phyloP scores from a whole-genome alignment of 2,113 vertebrate genomes.

The Pristiophorus japonicus region DNA sequence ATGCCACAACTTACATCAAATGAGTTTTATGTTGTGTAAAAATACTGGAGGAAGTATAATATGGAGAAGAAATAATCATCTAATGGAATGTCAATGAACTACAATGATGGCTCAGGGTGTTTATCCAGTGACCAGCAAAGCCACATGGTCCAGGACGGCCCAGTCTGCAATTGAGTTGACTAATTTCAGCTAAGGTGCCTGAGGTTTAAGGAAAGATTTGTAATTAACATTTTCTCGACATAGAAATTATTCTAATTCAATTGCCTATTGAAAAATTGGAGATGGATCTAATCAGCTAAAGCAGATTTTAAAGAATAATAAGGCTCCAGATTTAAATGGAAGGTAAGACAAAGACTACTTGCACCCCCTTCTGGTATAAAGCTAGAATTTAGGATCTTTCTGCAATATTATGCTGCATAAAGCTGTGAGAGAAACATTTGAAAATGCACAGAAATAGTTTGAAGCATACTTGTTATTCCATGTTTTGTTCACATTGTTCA shows the following conservation, averaged over 20 bases:
- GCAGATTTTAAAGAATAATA: not conserved
- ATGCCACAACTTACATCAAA: not conserved
- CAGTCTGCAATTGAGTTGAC: not conserved
- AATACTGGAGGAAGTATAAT: not conserved
- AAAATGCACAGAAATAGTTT: not conserved
- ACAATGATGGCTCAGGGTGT: not conserved
- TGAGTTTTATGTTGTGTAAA: not conserved
- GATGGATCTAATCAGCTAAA: not conserved
- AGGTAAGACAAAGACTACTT: not conserved
- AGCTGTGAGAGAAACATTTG: not conserved
- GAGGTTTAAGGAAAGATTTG: not conserved
- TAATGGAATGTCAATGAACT: not conserved
- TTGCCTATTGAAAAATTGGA: not conserved
- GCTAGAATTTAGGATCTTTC: not conserved
- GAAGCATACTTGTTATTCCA: not conserved
- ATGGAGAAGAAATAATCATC: not conserved
- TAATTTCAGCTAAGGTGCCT: not conserved
- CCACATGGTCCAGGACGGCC: not conserved
- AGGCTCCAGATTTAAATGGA: not conserved
- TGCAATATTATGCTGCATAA: not conserved
- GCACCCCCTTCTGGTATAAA: conserved; percentile 33
- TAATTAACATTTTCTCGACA: not conserved
- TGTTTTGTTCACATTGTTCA: not conserved
- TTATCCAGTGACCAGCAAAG: not conserved
- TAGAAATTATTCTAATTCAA: not conserved